Conservation (phyloP, 1,140 invertebrate genomes). For the Metaphire vulgaris region DNA sequence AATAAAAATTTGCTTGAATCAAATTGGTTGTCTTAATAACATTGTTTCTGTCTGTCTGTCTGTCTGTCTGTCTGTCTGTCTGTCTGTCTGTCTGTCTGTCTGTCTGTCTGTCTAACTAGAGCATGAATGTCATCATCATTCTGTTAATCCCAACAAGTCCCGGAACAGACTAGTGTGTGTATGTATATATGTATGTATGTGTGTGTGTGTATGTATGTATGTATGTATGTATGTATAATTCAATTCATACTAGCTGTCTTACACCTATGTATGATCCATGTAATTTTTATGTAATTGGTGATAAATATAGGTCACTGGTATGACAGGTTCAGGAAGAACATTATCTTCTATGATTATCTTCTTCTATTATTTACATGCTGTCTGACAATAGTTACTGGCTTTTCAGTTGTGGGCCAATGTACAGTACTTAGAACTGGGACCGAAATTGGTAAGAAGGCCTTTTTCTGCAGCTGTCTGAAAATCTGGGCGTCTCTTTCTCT, state of each 20-base stretch:
- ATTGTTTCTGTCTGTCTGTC: background rate
- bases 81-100: background rate
- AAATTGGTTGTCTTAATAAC: background rate
- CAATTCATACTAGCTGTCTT: background rate
- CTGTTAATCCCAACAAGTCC: background rate
- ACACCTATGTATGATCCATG: background rate
- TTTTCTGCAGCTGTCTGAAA: background rate
- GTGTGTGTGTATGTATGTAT: constrained; percentile 10
- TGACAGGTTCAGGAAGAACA: background rate
- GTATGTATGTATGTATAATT: constrained; percentile 8
- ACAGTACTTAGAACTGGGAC: background rate
- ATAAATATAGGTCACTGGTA: background rate
- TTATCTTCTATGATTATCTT: background rate
- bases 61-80: background rate
- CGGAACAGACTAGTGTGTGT: background rate
- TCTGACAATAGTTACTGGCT: background rate
- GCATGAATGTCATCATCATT: background rate
- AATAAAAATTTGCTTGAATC: too few relatives aligned
- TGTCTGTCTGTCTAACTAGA: background rate
- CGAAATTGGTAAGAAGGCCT: background rate
- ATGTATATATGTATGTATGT: constrained; percentile 18
- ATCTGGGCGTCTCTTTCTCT: too few relatives aligned
- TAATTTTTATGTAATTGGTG: background rate
- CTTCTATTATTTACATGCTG: background rate
- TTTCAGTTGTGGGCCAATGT: background rate